Evolutionary conservation across 2,797 vertebrate species (phyloP).

Genomic region (Lindbergichthys nudifrons): DNA sequence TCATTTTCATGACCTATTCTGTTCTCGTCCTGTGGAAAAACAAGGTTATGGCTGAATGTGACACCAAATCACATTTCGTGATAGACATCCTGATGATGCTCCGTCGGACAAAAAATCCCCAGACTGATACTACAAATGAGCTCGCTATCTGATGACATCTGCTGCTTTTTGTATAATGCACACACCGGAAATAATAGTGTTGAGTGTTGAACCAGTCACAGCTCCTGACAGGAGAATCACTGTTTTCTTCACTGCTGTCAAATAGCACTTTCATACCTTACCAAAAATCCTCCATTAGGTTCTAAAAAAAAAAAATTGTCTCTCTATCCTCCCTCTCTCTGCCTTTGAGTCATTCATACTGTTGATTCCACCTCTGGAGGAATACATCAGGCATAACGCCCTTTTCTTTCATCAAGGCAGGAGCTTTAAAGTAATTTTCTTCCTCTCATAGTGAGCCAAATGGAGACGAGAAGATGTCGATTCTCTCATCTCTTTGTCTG

Average conservation of each 20-base stretch:
- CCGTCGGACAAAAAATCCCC: constrained; percentile 45
- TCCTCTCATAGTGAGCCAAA: constrained; percentile 76
- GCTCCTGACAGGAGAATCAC: constrained; percentile 59
- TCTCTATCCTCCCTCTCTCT: constrained; percentile 23
- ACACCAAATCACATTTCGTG: constrained; percentile 31
- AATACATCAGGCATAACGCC: constrained; percentile 75
- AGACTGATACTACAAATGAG: constrained; percentile 54
- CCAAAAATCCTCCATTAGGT: constrained; percentile 56
- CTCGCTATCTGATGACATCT: constrained; percentile 56
- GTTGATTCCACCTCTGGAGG: constrained; percentile 76
- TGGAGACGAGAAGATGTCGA: constrained; percentile 80
- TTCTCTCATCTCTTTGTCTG: constrained; percentile 81
- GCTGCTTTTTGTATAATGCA: constrained; percentile 36
- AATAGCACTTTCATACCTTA: constrained; percentile 61
- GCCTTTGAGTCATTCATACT: constrained; percentile 75
- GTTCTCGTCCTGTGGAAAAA: constrained; percentile 22
- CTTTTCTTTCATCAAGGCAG: constrained; percentile 78
- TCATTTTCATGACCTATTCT: constrained; percentile 50
- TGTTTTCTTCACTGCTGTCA: constrained; percentile 71
- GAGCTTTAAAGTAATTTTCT: constrained; percentile 80
- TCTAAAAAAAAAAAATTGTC: constrained; percentile 49
- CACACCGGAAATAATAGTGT: constrained; percentile 51
- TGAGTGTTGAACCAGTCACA: constrained; percentile 54
- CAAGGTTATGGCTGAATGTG: constrained; percentile 19
- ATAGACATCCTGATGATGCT: constrained; percentile 20